Conservation (phyloP, 2,797 vertebrate genomes). For the Chelonia mydas region DNA sequence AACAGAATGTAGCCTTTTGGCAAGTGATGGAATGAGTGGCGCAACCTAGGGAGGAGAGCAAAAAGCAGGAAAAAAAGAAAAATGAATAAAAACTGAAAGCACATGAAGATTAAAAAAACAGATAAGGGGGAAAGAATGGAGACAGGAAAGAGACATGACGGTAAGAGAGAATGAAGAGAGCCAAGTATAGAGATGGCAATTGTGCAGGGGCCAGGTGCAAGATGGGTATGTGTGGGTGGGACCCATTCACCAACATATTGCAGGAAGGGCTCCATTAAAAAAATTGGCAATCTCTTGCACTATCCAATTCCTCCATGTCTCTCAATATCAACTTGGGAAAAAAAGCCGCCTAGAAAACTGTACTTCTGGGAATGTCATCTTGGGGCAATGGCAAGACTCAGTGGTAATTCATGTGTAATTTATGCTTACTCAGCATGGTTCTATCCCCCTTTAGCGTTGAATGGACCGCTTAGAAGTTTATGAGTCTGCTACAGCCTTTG, state of each 20-base stretch:
- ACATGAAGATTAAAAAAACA: not conserved
- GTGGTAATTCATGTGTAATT: not conserved
- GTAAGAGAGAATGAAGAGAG: not conserved
- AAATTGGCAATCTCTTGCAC: not conserved
- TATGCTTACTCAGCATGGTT: not conserved
- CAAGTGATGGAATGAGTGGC: not conserved
- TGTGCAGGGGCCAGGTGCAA: not conserved
- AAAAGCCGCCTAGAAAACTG: not conserved
- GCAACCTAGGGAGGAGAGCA: not conserved
- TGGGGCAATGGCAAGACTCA: not conserved
- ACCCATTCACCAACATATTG: not conserved
- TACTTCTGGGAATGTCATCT: not conserved
- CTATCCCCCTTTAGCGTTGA: not conserved
- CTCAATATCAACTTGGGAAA: not conserved
- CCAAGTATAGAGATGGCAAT: not conserved
- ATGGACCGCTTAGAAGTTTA: not conserved
- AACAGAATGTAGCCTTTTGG: rapidly evolving
- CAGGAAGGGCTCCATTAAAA: not conserved
- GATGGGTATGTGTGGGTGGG: not conserved
- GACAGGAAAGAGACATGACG: not conserved
- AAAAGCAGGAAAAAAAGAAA: not conserved
- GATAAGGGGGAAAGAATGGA: not conserved
- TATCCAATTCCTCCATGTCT: not conserved
- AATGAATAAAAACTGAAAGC: not conserved
- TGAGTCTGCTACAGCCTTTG: not conserved